These are phyloP conservation scores for Chrysina gloriosa DNA, from an alignment of 2,888 invertebrate genomes.

Conservation along the genomic window DNA sequence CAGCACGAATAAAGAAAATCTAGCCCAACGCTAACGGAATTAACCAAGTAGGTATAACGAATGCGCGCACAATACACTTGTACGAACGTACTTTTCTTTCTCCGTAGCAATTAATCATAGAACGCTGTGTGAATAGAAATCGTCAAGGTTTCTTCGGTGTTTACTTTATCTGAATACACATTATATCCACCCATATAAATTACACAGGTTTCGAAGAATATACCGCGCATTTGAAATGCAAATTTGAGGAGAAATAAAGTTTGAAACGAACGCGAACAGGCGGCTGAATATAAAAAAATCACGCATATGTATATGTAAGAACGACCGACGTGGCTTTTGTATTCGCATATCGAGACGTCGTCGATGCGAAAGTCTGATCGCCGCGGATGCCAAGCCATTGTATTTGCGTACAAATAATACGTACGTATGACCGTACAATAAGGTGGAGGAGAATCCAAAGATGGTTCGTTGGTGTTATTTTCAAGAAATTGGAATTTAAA, in stretches of 20 bases:
- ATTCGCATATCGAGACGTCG: not conserved
- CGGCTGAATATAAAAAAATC: not conserved
- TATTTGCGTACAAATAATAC: conserved; percentile 10
- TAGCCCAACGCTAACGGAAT: not conserved
- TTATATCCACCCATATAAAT: conserved; percentile 18
- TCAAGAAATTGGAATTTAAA: too few species aligned
- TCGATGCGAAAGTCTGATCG: conserved; percentile 1
- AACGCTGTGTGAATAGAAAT: conserved; percentile 29
- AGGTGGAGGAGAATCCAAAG: not conserved
- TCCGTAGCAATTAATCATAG: conserved; percentile 16
- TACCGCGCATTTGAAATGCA: conserved; percentile 18
- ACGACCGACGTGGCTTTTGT: conserved; percentile 9
- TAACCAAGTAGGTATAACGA: not conserved
- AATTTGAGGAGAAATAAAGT: conserved; percentile 24
- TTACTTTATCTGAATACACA: conserved; percentile 30
- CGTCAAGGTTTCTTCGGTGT: conserved; percentile 28
- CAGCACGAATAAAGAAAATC: not conserved
- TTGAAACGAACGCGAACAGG: not conserved
- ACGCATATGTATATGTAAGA: too few species aligned
- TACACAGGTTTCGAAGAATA: conserved; percentile 23
- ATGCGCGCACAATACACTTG: not conserved
- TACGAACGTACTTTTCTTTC: conserved; percentile 12
- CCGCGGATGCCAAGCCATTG: conserved; percentile 19
- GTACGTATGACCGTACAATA: conserved; percentile 9
- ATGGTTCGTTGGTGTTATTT: too few species aligned